A percentile compares a stretch with the other conserved stretches of the same genome.
These are phyloP conservation scores for Thaleichthys pacificus DNA, from an alignment of 2,797 vertebrate species.

Conservation along the genomic window DNA sequence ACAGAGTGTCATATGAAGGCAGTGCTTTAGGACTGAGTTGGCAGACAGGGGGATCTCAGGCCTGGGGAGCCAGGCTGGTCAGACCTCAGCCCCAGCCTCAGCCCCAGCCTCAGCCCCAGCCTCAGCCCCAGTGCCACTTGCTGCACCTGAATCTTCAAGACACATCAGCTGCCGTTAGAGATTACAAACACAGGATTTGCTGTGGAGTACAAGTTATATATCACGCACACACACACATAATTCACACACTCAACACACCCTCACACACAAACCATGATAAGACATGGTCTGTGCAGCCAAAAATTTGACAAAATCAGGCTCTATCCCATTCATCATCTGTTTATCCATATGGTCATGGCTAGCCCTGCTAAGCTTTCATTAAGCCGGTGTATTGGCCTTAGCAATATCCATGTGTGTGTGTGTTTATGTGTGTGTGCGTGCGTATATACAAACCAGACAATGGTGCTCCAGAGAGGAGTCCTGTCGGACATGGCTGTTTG, in stretches of 20 bases:
- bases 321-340: not conserved
- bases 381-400: constrained; percentile 54
- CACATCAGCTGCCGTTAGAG: constrained; percentile 55
- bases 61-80: constrained; percentile 43
- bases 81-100: constrained; percentile 10
- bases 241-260: not conserved
- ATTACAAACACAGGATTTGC: constrained; percentile 58
- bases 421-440: constrained; percentile 32
- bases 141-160: constrained; percentile 58
- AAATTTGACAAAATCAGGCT: constrained; percentile 38
- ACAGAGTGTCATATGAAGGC: constrained; percentile 75
- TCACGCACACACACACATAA: constrained; percentile 29
- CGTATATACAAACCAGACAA: constrained; percentile 46
- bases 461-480: constrained; percentile 42
- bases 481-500: constrained; percentile 64
- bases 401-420: constrained; percentile 5
- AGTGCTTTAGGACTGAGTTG: constrained; percentile 61
- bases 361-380: constrained; percentile 48
- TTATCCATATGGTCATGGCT: not conserved
- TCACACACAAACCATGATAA: constrained; percentile 10
- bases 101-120: constrained; percentile 23
- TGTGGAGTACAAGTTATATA: constrained; percentile 53
- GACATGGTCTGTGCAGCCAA: constrained; percentile 53
- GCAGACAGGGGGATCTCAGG: constrained; percentile 42
- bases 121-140: constrained; percentile 7